Base-by-base conservation (phyloP, 1,140 invertebrate genomes). In the Diprion similis region DNA sequence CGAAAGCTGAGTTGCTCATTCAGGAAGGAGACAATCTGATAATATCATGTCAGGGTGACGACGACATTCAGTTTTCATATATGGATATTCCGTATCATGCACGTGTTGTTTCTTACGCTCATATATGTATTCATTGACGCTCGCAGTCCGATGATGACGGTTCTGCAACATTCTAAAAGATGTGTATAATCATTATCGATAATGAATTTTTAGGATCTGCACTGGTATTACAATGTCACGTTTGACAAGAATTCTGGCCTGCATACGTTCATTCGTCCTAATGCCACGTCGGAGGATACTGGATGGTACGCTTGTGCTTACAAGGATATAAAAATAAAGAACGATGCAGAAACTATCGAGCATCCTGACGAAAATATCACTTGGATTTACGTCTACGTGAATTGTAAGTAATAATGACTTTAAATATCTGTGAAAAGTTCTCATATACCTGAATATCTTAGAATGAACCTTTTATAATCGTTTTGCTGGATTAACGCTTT, bases 311-410 rank as follows among this genome's bases (percentile, higher is more conserved):
- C 90, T 69, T 93, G 91, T 78, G 78, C 82, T 15, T 89, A 90
- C 72, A 77, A 83, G 71, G 77, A 82, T 45, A 73, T 88, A 18
- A 78, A 83, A 71, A 78, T 83, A 67, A 78, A 76, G 77, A 76
- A 84, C 68, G 73, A 82, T 81, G 75, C 79, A 11, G 70, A 86
- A 17, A 86, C 51, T 17, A 59, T 59, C 51, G 51, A 59, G 11
- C 51, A 59, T 59, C 51, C 51, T 13, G 51, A 59, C 46, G 79
- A 82, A 10, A 80, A 88, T 18, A 76, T 89, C 45, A 77, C 84
- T 48, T 89, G 90, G 76, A 88, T 91, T 66, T 94, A 93, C 76
- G 83, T 94, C 73, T 94, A 90, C 78, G 91, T 94, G 0, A 88
- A 90, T 81, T 92, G 93, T 92, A 89, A 89, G 88, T 80, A 51